Evolutionary conservation across 1,140 invertebrate species (phyloP), one percentile per base, ranked within the genome.

Genomic region (Acromyrmex echinatior): DNA sequence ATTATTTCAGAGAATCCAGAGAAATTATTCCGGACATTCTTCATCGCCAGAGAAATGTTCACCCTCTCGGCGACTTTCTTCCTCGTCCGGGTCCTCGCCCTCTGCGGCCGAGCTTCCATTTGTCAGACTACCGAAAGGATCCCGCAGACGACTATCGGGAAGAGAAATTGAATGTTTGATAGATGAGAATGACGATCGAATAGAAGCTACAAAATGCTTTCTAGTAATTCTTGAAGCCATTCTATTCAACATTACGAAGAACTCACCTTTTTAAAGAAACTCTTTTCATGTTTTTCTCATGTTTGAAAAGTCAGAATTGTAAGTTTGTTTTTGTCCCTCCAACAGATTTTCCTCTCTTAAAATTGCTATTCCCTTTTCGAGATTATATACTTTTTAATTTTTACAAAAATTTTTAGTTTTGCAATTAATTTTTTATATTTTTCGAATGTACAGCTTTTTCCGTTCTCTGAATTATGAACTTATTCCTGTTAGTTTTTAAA

Each of bases 1-100:
- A 90, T 90, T 86, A 91, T 90, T 90, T 85, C 88, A 76, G 31
- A 12, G 31, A 86, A 58, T 35, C 28, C 62, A 21, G 45, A 28
- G 62, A 82, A 89, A 82, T 90, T 89, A 89, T 89, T 76, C 79
- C 66, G 53, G 56, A 70, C 74, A 80, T 87, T 73, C 68, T 80
- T 85, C 85, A 71, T 79, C 60, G 28, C 53, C 45, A 56, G 71
- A 89, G 73, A 84, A 84, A 84, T 84, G 80, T 74, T 84, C 80
- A 18, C 70, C 56, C 68, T 35, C 68, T 82, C 60, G 76, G 18
- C 76, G 71, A 86, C 31, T 73, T 65, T 66, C 60, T 71, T 82
- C 51, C 62, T 3, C 18, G 18, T 21, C 56, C 16, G 6, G 51
- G 51, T 71, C 49, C n/a, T 80, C 78, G n/a, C 31, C 12, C 60